Evolutionary conservation across 2,888 invertebrate genomes (phyloP), one percentile per base, ranked within the genome.

Genomic region (Lasiommata megera): DNA sequence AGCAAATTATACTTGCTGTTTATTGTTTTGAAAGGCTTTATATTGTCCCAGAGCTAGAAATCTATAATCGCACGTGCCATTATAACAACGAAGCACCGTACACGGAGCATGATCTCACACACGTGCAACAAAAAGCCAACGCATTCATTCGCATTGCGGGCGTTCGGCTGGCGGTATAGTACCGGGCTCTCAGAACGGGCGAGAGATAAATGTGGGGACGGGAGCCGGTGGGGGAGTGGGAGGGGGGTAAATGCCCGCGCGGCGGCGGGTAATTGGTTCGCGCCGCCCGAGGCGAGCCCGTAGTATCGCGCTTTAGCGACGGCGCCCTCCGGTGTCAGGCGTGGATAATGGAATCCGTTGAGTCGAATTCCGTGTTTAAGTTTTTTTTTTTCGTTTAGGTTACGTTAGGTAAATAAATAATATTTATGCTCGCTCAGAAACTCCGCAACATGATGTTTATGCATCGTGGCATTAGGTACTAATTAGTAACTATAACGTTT

Each of bases 231-330:
- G 66, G 62, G 57, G 46, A 65, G 67, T 70, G 73, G 72, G 74
- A 68, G 70, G 70, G 74, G 73, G 82, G 82, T 80, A 86, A 86
- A 85, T 87, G 85, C 87, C 86, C 84, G 83, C 85, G 84, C 83
- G 82, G 79, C 77, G 82, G 83, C 85, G 88, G 89, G 89, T 91
- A 89, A 90, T 91, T 90, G 90, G 89, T 90, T 88, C 88, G 87
- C 88, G 88, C 88, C 88, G 88, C 88, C 88, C 86, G 88, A 88
- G 88, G 89, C 88, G 84, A 88, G 87, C 88, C 86, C 86, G 87
- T 84, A 88, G 88, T 88, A 88, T 88, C 88, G 87, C 88, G 88
- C 88, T 89, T 89, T 89, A 88, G 88, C 86, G 88, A 88, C 88
- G 88, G 88, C 88, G 88, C 88, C 88, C 88, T 87, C 88, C 88